Percentiles rank a stretch among this genome's conserved stretches.
Conservation (phyloP, 2,797 vertebrate genomes). For the Coendou prehensilis region DNA sequence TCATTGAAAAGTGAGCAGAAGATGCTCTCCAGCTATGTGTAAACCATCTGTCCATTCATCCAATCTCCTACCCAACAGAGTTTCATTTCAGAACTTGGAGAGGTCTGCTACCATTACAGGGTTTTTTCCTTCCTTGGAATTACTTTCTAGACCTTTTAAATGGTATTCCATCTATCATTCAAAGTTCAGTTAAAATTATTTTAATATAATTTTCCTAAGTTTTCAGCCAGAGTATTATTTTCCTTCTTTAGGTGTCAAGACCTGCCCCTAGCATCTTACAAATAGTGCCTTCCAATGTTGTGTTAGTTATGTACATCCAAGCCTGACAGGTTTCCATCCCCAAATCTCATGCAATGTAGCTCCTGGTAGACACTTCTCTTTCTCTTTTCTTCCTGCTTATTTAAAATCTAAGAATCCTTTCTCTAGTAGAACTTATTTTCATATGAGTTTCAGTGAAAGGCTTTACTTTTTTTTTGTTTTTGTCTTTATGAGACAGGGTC, state of each 20-base stretch:
- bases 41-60: not conserved
- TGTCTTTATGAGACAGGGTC: not conserved
- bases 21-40: not conserved
- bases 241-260: not conserved
- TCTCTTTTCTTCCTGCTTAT: not conserved
- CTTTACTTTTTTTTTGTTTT: not conserved
- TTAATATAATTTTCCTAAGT: conserved; percentile 12
- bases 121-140: not conserved
- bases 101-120: not conserved
- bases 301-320: not conserved
- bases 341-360: not conserved
- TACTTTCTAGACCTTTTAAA: conserved; percentile 20
- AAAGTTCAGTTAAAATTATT: conserved; percentile 46
- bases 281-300: not conserved
- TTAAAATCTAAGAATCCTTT: not conserved
- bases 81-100: conserved; percentile 20
- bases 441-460: not conserved
- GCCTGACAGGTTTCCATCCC: not conserved
- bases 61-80: not conserved
- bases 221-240: not conserved
- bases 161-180: conserved; percentile 19
- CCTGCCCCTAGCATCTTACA: not conserved
- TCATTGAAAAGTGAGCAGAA: conserved; percentile 48
- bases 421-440: not conserved
- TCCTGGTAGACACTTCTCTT: not conserved